Conservation (phyloP, 2,888 invertebrate species). For the Dromius quadrimaculatus region DNA sequence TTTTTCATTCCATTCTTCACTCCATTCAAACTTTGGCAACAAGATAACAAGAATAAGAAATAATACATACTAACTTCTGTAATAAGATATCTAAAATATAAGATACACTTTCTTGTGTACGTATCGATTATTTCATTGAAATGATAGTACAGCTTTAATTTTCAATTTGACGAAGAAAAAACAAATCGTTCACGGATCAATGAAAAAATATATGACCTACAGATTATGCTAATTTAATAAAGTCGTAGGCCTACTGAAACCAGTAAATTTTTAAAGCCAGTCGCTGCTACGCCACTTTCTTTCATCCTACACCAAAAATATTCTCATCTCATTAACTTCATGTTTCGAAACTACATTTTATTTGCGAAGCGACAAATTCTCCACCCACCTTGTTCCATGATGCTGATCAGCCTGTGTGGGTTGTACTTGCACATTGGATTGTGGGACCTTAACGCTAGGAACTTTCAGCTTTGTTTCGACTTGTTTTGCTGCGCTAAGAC, state of each 20-base stretch:
- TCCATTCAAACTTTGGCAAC: too few species aligned
- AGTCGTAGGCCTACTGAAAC: not conserved
- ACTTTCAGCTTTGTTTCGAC: constrained; percentile 63
- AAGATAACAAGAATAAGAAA: too few species aligned
- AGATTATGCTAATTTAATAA: constrained; percentile 15
- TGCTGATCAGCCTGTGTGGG: constrained; percentile 46
- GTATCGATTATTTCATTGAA: too few species aligned
- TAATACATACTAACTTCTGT: too few species aligned
- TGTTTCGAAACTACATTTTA: not conserved
- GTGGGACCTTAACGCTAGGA: constrained; percentile 32
- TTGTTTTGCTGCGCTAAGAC: constrained; percentile 61
- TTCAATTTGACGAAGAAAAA: not conserved
- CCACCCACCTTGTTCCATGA: constrained; percentile 23
- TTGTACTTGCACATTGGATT: constrained; percentile 12
- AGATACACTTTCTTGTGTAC: too few species aligned
- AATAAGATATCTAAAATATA: too few species aligned
- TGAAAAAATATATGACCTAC: constrained; percentile 2
- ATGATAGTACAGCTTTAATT: too few species aligned
- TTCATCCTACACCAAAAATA: not conserved
- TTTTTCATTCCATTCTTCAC: too few species aligned
- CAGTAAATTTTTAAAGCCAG: constrained; percentile 11
- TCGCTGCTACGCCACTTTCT: not conserved
- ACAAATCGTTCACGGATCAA: not conserved
- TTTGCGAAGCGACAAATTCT: not conserved
- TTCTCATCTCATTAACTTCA: constrained; percentile 10